A percentile compares a stretch with the other conserved stretches of the same genome.
phyloP scores from a whole-genome alignment of 1,140 invertebrate species.

The Anagrus nilaparvatae region DNA sequence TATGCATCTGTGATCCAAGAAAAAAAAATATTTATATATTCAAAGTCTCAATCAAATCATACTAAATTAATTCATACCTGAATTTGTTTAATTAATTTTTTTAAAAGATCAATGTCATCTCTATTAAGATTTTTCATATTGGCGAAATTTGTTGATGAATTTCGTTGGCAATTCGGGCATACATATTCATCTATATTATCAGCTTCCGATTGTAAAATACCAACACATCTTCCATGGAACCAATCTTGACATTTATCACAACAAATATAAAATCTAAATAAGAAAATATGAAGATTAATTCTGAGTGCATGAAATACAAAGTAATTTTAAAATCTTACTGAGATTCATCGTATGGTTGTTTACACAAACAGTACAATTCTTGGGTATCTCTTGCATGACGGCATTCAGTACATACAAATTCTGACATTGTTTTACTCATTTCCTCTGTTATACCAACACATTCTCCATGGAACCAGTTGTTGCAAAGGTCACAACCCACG shows the following conservation, averaged over 20 bases:
- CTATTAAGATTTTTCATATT: constrained; percentile 78
- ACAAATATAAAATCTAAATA: constrained; percentile 83
- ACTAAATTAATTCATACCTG: constrained; percentile 53
- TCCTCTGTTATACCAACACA: constrained; percentile 92
- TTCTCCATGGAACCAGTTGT: constrained; percentile 96
- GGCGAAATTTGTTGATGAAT: constrained; percentile 76
- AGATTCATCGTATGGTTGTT: constrained; percentile 93
- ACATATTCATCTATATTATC: constrained; percentile 93
- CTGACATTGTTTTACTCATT: constrained; percentile 82
- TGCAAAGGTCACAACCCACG: constrained; percentile 93
- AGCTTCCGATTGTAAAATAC: constrained; percentile 87
- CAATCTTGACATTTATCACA: constrained; percentile 98
- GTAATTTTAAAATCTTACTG: constrained; percentile 58
- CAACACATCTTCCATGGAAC: constrained; percentile 97
- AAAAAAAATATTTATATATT: constrained; percentile 5
- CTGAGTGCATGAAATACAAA: constrained; percentile 7
- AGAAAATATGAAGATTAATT: constrained; percentile 2
- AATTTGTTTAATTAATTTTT: constrained; percentile 81
- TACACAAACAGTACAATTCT: constrained; percentile 91
- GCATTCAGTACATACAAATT: constrained; percentile 83
- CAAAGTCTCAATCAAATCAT: constrained; percentile 10
- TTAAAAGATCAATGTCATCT: constrained; percentile 75
- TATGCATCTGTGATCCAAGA: constrained; percentile 55
- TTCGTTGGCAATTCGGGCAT: constrained; percentile 88
- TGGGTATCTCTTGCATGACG: constrained; percentile 75